Evolutionary conservation across 2,797 vertebrate genomes (phyloP).

Genomic region (Anas bahamensis): DNA sequence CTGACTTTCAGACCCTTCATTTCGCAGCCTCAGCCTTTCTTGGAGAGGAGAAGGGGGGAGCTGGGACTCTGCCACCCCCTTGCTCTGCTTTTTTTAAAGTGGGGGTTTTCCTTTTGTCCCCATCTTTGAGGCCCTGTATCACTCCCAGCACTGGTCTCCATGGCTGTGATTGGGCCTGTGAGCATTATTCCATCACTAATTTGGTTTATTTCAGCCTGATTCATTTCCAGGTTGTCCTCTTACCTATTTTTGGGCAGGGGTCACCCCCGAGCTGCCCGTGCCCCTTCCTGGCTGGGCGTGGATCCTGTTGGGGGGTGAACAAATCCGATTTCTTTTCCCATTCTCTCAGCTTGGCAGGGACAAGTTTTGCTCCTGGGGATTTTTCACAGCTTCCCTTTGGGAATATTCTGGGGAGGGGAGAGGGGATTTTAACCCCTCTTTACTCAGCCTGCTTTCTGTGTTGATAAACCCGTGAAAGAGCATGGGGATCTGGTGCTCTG

Average conservation of each 20-base stretch:
- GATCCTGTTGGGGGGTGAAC: not conserved
- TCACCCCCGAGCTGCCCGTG: not conserved
- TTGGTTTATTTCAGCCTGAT: not conserved
- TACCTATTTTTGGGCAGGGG: not conserved
- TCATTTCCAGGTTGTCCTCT: not conserved
- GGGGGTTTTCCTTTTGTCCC: not conserved
- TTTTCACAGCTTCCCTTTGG: not conserved
- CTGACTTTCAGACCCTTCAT: not conserved
- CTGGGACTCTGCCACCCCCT: not conserved
- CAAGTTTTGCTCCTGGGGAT: not conserved
- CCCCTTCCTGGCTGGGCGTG: fast-evolving
- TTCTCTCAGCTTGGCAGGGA: not conserved
- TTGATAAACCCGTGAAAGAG: not conserved
- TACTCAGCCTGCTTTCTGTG: not conserved
- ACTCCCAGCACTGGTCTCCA: not conserved
- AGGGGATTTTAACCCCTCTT: not conserved
- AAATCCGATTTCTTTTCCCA: not conserved
- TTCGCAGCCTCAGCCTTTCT: not conserved
- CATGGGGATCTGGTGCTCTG: not conserved
- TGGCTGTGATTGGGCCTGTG: not conserved
- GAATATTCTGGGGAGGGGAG: not conserved
- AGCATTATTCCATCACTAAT: not conserved
- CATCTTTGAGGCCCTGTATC: not conserved
- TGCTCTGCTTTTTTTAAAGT: not conserved
- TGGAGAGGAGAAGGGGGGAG: not conserved